Evolutionary conservation across 2,797 vertebrate species (phyloP), one percentile per base, ranked within the genome.

Genomic region (Falco concolor): DNA sequence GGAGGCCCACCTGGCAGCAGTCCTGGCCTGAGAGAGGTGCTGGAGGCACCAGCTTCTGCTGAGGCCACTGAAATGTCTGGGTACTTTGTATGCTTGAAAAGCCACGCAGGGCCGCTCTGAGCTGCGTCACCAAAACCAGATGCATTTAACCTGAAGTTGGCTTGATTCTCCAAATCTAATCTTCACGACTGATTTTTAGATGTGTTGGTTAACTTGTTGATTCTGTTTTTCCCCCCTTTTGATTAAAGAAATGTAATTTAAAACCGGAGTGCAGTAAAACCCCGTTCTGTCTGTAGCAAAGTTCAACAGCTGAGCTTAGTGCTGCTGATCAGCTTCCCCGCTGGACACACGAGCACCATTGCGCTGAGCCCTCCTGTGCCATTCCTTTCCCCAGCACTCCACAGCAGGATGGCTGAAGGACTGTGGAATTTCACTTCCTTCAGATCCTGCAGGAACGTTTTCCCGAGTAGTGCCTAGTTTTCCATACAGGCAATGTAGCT

Each of bases 1-100:
- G 23, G 2, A 23, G 32, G 27, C n/a, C 25, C n/a, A 22, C 13
- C 64, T 56, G 1, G 1, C 30, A 57, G 56, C 57, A 11, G 45
- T 27, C 23, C 45, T 78, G 50, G n/a, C 61, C 28, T 12, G 21
- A 11, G 20, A 8, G 68, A 20, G 47, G 28, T 30, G 40, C 52
- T 76, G 79, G 57, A 3, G 36, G 8, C 17, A 6, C 28, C 63
- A 65, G 69, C 50, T 60, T 53, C 80, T 42, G 13, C 54, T 8
- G 16, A 5, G 21, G 25, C 52, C 9, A 1, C 69, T 44, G 32
- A 28, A 34, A 23, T 3, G 1, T 15, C 28, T 10, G 1, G 34
- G 21, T 30, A 7, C 50, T 54, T 17, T 3, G 10, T 14, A 1
- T 5, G 20, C 36, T 38, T 64, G 38, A 42, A 64, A n/a, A 78